Evolutionary conservation across 2,797 vertebrate genomes (phyloP).

Genomic region (Urosaurus nigricauda): DNA sequence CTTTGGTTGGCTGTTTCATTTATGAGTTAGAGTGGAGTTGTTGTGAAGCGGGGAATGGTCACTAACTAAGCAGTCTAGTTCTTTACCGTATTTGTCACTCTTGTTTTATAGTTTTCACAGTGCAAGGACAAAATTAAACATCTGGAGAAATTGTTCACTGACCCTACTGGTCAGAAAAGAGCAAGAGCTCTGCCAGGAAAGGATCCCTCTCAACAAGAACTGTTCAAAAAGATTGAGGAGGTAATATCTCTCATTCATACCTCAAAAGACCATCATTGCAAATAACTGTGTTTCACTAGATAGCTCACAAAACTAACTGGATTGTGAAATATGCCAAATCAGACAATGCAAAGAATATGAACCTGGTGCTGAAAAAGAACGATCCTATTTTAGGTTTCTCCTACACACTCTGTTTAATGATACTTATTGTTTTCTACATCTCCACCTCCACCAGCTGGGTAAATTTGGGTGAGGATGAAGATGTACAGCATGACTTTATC

Average conservation of each 20-base stretch:
- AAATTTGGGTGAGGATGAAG: no score
- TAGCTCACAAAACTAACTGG: background rate
- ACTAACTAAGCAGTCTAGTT: background rate
- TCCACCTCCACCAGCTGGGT: background rate
- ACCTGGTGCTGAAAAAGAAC: background rate
- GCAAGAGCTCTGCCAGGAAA: constrained; percentile 82
- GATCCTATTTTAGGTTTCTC: background rate
- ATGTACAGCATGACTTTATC: background rate
- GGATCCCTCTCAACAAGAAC: constrained; percentile 83
- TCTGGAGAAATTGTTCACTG: constrained; percentile 78
- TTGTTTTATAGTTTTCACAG: constrained; percentile 84
- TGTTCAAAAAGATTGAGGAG: constrained; percentile 87
- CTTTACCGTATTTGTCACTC: background rate
- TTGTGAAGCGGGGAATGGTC: no score
- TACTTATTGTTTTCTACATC: background rate
- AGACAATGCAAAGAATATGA: background rate
- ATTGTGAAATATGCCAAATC: background rate
- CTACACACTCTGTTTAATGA: background rate
- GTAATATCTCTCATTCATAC: constrained; percentile 69
- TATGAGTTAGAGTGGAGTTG: background rate
- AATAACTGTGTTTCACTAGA: background rate
- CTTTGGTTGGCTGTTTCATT: background rate
- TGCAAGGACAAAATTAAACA: constrained; percentile 82
- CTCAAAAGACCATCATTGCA: no score
- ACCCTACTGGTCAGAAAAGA: constrained; percentile 73